These are phyloP conservation scores for Myrmecobius fasciatus DNA, from an alignment of 2,113 vertebrate genomes.

Conservation along the genomic window DNA sequence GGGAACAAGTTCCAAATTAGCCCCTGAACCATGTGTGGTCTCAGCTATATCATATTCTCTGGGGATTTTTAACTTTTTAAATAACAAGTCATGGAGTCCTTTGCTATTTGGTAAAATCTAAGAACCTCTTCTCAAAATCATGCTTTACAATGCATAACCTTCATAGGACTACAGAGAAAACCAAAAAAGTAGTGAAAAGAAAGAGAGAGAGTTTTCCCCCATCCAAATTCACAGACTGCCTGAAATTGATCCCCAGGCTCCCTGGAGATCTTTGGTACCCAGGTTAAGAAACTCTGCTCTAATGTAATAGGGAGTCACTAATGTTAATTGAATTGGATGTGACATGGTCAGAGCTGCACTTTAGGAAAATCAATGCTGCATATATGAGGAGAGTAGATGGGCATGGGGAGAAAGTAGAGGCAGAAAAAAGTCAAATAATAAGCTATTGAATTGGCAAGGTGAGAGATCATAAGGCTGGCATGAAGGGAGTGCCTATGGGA, in stretches of 20 bases:
- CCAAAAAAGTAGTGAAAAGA: background rate
- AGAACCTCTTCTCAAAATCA: background rate
- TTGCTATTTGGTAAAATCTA: background rate
- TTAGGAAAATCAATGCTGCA: background rate
- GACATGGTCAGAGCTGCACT: background rate
- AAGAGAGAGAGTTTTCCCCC: background rate
- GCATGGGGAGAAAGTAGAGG: background rate
- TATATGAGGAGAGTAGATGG: background rate
- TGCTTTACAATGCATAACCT: background rate
- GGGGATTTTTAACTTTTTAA: background rate
- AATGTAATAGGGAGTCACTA: background rate
- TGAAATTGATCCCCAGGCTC: background rate
- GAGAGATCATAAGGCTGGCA: background rate
- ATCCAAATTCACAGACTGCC: background rate
- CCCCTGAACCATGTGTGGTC: background rate
- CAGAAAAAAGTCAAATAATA: background rate
- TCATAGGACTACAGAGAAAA: background rate
- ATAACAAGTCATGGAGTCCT: background rate
- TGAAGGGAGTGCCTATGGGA: background rate
- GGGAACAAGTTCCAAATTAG: background rate
- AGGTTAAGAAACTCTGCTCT: background rate
- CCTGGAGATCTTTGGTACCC: background rate
- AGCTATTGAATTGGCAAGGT: background rate
- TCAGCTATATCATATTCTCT: background rate
- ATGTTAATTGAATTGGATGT: background rate